phyloP scores from a whole-genome alignment of 2,797 vertebrate genomes.

The Onychomys leucogaster region DNA sequence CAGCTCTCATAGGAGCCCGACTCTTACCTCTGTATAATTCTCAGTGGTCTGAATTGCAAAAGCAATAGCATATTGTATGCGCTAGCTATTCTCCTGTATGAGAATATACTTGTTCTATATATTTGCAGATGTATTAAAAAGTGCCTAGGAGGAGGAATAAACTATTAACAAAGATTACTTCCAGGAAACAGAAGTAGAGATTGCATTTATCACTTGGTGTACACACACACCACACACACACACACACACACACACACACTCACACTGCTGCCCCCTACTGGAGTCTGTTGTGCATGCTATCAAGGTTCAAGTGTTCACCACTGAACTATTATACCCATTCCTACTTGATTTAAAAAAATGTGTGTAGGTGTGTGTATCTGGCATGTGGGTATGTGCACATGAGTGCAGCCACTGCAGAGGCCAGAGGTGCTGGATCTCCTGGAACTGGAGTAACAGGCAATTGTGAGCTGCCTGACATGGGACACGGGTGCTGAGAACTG shows the following conservation, averaged over 20 bases:
- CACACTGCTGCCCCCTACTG: background rate
- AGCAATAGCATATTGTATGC: background rate
- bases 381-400: background rate
- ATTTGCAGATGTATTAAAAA: conserved; percentile 37
- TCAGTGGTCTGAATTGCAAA: conserved; percentile 38
- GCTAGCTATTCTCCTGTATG: background rate
- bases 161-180: background rate
- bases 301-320: background rate
- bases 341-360: background rate
- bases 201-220: background rate
- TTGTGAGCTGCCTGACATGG: background rate
- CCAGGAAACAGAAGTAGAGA: background rate
- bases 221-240: too few relatives aligned
- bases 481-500: background rate
- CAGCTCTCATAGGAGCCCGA: background rate
- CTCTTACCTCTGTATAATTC: conserved; percentile 21
- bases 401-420: background rate
- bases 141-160: background rate
- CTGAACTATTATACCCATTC: background rate
- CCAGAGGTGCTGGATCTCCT: background rate
- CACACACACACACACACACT: background rate
- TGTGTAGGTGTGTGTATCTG: background rate
- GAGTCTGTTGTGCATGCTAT: background rate
- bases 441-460: background rate
- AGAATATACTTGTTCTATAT: conserved; percentile 37